Evolutionary conservation across 2,888 invertebrate species (phyloP).

Genomic region (Zygothrica quintamaculata): DNA sequence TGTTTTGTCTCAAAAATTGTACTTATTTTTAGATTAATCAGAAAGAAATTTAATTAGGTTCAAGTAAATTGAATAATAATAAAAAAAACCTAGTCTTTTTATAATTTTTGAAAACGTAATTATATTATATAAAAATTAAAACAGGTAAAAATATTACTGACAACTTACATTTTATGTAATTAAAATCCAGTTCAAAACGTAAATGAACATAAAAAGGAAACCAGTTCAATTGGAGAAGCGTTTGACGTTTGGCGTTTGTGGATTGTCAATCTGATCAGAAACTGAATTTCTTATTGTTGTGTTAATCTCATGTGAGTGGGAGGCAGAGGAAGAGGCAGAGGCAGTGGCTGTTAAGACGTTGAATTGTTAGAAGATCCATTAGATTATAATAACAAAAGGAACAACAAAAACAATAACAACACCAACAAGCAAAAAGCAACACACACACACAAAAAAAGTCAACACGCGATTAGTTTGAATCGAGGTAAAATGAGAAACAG

Average conservation of each 20-base stretch:
- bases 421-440: slow-evolving; percentile 7
- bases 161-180: slow-evolving; percentile 24
- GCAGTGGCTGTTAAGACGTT: slow-evolving; percentile 39
- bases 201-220: slow-evolving; percentile 31
- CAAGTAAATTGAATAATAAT: no score
- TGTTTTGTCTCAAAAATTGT: no score
- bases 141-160: background rate
- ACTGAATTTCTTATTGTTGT: slow-evolving; percentile 59
- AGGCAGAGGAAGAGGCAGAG: slow-evolving; percentile 42
- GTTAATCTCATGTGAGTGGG: slow-evolving; percentile 47
- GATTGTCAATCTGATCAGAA: slow-evolving; percentile 58
- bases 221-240: slow-evolving; percentile 39
- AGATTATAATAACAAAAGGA: slow-evolving; percentile 25
- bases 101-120: no score
- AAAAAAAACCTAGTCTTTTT: no score
- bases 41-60: no score
- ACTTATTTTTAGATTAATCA: no score
- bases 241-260: slow-evolving; percentile 16
- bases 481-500: slow-evolving; percentile 37
- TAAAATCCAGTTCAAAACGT: slow-evolving; percentile 16
- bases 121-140: no score
- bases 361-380: slow-evolving; percentile 38
- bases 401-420: slow-evolving; percentile 22
- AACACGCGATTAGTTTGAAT: slow-evolving; percentile 55
- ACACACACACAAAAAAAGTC: no score